Conservation (phyloP, 2,797 vertebrate species). For the Petrocephalus sullivani region DNA sequence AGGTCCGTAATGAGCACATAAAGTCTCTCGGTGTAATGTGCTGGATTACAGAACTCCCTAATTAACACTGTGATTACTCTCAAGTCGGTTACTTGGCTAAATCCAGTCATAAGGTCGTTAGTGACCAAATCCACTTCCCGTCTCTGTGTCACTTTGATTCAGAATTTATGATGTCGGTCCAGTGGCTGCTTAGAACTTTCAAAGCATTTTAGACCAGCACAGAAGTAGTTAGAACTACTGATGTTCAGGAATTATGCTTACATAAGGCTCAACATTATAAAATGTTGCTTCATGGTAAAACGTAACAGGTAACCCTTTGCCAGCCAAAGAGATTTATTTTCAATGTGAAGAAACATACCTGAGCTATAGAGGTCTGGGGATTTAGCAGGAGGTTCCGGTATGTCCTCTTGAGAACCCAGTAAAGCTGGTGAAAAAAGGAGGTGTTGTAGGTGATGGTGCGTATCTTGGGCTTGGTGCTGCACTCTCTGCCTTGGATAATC, state of each 20-base stretch:
- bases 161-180: not conserved
- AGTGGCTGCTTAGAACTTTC: not conserved
- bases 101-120: slow-evolving; percentile 54
- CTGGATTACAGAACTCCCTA: slow-evolving; percentile 25
- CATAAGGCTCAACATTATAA: not conserved
- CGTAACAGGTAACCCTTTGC: not conserved
- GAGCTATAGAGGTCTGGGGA: slow-evolving; percentile 16
- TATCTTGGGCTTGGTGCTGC: slow-evolving; percentile 35
- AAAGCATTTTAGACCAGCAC: not conserved
- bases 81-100: slow-evolving; percentile 37
- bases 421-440: slow-evolving; percentile 80
- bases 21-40: slow-evolving; percentile 31
- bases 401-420: slow-evolving; percentile 77
- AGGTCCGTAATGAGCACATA: slow-evolving; percentile 60
- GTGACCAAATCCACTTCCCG: slow-evolving; percentile 15
- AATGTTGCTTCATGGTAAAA: not conserved
- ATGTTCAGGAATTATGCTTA: not conserved
- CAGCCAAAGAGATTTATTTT: not conserved
- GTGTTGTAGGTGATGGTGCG: slow-evolving; percentile 70
- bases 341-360: not conserved
- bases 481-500: slow-evolving; percentile 49
- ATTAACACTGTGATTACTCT: slow-evolving; percentile 21
- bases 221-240: not conserved
- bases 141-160: slow-evolving; percentile 10
- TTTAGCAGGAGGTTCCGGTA: slow-evolving; percentile 75